Percentiles rank a stretch among this genome's conserved stretches.
phyloP scores from a whole-genome alignment of 2,797 vertebrate species.

The Lerista edwardsae region DNA sequence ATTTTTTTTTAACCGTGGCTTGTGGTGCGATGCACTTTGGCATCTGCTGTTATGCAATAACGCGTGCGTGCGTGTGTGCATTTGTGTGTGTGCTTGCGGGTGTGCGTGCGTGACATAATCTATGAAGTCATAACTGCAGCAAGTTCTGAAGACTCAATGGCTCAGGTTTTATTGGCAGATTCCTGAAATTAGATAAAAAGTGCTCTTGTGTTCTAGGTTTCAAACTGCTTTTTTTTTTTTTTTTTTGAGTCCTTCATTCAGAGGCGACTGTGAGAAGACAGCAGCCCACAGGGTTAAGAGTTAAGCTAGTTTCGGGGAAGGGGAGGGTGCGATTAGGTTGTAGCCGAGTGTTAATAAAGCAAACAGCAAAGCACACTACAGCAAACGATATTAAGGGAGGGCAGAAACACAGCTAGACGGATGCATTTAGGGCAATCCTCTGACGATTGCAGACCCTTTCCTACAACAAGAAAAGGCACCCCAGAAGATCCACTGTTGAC shows the following conservation, averaged over 20 bases:
- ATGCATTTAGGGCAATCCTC: slow-evolving; percentile 65
- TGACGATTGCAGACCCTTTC: slow-evolving; percentile 55
- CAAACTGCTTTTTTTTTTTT: slow-evolving; percentile 75
- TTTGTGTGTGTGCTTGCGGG: not conserved
- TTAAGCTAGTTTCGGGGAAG: slow-evolving; percentile 55
- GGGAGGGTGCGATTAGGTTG: slow-evolving; percentile 69
- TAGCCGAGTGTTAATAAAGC: slow-evolving; percentile 78
- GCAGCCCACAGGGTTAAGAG: slow-evolving; percentile 66
- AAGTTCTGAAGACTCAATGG: slow-evolving; percentile 89
- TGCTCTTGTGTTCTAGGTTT: slow-evolving; percentile 88
- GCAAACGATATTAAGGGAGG: slow-evolving; percentile 65
- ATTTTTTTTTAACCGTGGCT: slow-evolving; percentile 78
- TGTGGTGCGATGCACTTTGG: slow-evolving; percentile 84
- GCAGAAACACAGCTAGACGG: slow-evolving; percentile 54
- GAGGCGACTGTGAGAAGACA: slow-evolving; percentile 72
- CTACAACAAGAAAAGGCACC: slow-evolving; percentile 60
- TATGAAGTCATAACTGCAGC: slow-evolving; percentile 88
- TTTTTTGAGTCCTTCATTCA: slow-evolving; percentile 79
- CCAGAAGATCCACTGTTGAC: slow-evolving; percentile 48
- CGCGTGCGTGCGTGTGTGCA: slow-evolving; percentile 45
- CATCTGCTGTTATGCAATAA: slow-evolving; percentile 84
- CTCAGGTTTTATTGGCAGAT: slow-evolving; percentile 90
- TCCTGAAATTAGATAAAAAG: slow-evolving; percentile 93
- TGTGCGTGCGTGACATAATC: slow-evolving; percentile 72
- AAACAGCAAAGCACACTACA: slow-evolving; percentile 75